phyloP scores from a whole-genome alignment of 2,888 invertebrate genomes.

The Netelia fuscicornis region DNA sequence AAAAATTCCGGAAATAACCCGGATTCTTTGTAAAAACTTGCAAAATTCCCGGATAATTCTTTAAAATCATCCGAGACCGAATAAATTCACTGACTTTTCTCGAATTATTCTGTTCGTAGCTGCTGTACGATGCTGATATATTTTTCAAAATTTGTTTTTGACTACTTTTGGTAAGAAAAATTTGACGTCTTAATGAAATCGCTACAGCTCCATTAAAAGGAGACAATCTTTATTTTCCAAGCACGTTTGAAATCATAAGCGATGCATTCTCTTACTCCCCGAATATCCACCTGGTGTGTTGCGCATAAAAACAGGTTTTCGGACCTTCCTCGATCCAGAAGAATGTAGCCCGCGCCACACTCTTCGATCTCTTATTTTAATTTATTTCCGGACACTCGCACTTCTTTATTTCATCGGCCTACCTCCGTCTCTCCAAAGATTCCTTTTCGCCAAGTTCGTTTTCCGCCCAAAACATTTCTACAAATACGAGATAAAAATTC shows the following conservation, averaged over 20 bases:
- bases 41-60: too few species aligned
- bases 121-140: too few species aligned
- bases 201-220: neutral
- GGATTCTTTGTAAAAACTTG: too few species aligned
- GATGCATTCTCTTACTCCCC: neutral
- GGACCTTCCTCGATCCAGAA: slow-evolving; percentile 46
- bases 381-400: neutral
- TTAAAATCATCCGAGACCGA: too few species aligned
- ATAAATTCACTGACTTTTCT: too few species aligned
- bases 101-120: too few species aligned
- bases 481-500: neutral
- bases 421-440: neutral
- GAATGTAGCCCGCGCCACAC: slow-evolving; percentile 56
- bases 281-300: slow-evolving; percentile 1
- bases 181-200: too few species aligned
- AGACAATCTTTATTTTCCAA: slow-evolving; percentile 24
- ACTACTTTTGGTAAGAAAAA: too few species aligned
- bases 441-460: neutral
- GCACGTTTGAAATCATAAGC: slow-evolving; percentile 28
- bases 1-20: too few species aligned
- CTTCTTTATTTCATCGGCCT: too few species aligned
- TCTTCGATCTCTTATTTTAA: slow-evolving; percentile 39
- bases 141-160: too few species aligned
- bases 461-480: neutral
- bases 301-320: slow-evolving; percentile 61